Percentiles rank a stretch among this genome's conserved stretches.
Conservation (phyloP, 2,797 vertebrate species). For the Percopsis omiscomaycus region DNA sequence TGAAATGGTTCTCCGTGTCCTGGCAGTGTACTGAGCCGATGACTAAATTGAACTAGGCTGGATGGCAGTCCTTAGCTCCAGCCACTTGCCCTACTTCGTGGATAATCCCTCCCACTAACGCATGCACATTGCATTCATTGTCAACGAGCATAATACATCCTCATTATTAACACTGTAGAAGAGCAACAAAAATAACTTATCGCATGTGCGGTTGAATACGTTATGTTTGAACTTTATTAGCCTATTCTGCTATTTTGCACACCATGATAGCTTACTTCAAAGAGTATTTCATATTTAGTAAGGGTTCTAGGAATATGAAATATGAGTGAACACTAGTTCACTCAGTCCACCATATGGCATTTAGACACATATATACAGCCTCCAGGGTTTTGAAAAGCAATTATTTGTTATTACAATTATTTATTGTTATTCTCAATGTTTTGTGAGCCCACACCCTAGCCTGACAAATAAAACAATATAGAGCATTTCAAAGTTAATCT, state of each 20-base stretch:
- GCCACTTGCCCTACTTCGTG: slow-evolving; percentile 80
- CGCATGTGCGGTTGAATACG: neutral
- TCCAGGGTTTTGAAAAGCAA: slow-evolving; percentile 9
- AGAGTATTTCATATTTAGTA: neutral
- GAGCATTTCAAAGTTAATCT: no score
- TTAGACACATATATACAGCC: slow-evolving; percentile 15
- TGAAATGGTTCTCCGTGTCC: slow-evolving; percentile 53
- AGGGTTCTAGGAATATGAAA: neutral
- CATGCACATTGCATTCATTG: slow-evolving; percentile 77
- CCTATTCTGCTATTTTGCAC: slow-evolving; percentile 1
- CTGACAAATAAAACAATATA: no score
- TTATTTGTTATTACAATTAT: no score
- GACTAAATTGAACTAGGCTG: slow-evolving; percentile 82
- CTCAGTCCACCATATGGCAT: neutral
- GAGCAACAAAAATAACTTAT: slow-evolving; percentile 24
- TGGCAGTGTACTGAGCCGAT: slow-evolving; percentile 69
- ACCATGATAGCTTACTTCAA: neutral
- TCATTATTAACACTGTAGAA: slow-evolving; percentile 65
- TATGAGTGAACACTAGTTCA: neutral
- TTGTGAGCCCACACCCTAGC: no score
- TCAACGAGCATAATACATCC: slow-evolving; percentile 70
- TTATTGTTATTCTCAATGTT: no score
- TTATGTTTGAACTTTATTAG: neutral
- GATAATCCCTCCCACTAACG: slow-evolving; percentile 81
- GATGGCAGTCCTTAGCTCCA: slow-evolving; percentile 80